Evolutionary conservation across 2,797 vertebrate genomes (phyloP), one percentile per base, ranked within the genome.

Genomic region (Sternotherus odoratus): DNA sequence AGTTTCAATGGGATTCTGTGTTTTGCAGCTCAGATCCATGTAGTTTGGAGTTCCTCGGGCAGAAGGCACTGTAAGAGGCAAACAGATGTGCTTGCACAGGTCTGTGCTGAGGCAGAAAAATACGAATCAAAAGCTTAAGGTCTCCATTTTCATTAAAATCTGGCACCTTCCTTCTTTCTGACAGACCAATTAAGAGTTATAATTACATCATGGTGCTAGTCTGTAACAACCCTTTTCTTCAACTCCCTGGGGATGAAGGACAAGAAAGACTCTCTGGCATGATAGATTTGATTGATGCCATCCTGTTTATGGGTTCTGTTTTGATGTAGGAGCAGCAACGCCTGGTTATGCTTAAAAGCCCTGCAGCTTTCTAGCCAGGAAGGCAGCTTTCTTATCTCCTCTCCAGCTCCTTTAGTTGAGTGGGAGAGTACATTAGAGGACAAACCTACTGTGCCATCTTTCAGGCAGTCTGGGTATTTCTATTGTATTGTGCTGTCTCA

Each of bases 101-200:
- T 75, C 11, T 46, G 72, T 17, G 24, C 30, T 48, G 69, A 46
- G 43, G 43, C 72, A 48, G 26, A 48, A 75, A 75, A 28, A 17
- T 75, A 48, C 4, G 26, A 46, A 46, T 48, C 43, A 75, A 48
- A 75, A 75, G 72, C 43, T 5, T 26, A 87, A 90, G 85, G 94
- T 92, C 92, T 88, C 77, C 1, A 0, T 79, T 96, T 95, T 92
- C n/a, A 6, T 63, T 84, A 56, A 72, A 91, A 91, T 86, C 91
- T 82, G 94, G 86, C 94, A 57, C 79, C 89, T 86, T 92, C 85
- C 87, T 85, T 85, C 87, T 90, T 86, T 24, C 81, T 86, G 82
- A 85, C 94, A 95, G 86, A 77, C 84, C 92, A 77, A 12, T 69
- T 26, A 77, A 72, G 5, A 49, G 86, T 82, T 95, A 77, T 90